phyloP scores from a whole-genome alignment of 2,888 invertebrate genomes.

The Mechanitis messenoides region DNA sequence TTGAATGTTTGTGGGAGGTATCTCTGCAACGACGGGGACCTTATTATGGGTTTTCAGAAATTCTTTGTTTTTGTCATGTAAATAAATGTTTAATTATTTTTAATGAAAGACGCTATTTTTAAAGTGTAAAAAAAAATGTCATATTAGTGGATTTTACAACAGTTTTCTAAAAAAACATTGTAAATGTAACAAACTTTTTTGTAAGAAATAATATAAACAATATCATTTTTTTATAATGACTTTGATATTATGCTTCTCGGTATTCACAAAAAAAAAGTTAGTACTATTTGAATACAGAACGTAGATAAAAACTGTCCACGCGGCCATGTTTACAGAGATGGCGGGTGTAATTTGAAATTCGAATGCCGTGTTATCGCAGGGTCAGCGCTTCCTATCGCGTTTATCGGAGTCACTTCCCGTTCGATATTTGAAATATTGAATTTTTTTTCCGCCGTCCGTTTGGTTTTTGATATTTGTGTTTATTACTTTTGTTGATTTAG shows the following conservation, averaged over 20 bases:
- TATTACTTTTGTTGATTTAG: too few species aligned
- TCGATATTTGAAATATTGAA: constrained; percentile 44
- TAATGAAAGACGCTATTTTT: too few species aligned
- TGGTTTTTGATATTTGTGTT: constrained; percentile 15
- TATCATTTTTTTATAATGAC: background rate
- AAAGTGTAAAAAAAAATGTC: too few species aligned
- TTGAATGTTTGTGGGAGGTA: too few species aligned
- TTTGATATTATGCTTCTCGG: background rate
- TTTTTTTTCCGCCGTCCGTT: constrained; percentile 30
- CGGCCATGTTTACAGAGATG: constrained; percentile 42
- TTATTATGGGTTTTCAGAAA: too few species aligned
- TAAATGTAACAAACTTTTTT: background rate
- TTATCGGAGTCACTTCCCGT: constrained; percentile 54
- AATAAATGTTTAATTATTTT: too few species aligned
- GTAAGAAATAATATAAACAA: background rate
- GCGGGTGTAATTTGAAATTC: constrained; percentile 48
- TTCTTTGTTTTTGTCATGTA: too few species aligned
- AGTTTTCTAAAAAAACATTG: background rate
- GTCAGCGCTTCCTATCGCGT: constrained; percentile 62
- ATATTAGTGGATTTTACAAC: too few species aligned
- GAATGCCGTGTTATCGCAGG: constrained; percentile 51
- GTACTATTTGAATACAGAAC: constrained; percentile 11
- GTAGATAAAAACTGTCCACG: constrained; percentile 28
- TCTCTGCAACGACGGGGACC: too few species aligned
- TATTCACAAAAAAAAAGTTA: constrained; percentile 8